These are phyloP conservation scores for Pseudotriccus pelzelni DNA, from an alignment of 2,797 vertebrate genomes.

Conservation along the genomic window DNA sequence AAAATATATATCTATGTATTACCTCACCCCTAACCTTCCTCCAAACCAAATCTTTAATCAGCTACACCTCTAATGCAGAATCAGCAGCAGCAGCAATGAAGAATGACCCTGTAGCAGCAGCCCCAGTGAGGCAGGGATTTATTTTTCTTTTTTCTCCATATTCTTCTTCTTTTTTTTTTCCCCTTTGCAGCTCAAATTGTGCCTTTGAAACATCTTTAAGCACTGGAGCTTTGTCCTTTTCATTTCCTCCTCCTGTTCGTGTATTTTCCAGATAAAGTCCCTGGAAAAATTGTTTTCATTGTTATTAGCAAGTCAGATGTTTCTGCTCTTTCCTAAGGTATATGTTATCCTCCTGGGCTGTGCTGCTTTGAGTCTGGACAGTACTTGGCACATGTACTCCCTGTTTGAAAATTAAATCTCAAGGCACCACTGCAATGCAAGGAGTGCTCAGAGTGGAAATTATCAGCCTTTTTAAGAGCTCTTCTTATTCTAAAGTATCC, in stretches of 20 bases:
- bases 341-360: not conserved
- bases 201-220: slow-evolving; percentile 47
- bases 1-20: slow-evolving; percentile 42
- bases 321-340: slow-evolving; percentile 15
- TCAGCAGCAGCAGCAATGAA: slow-evolving; percentile 65
- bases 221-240: slow-evolving; percentile 15
- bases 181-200: not conserved
- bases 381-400: not conserved
- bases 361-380: not conserved
- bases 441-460: not conserved
- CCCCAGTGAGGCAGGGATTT: not conserved
- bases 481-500: not conserved
- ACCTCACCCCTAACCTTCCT: slow-evolving; percentile 29
- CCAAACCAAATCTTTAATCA: slow-evolving; percentile 67
- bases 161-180: not conserved
- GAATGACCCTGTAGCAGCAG: slow-evolving; percentile 48
- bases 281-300: slow-evolving; percentile 39
- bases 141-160: not conserved
- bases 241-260: not conserved
- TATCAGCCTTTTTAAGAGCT: not conserved
- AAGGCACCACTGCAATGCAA: not conserved
- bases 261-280: slow-evolving; percentile 6
- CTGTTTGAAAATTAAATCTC: not conserved
- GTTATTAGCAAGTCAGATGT: slow-evolving; percentile 16
- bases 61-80: slow-evolving; percentile 60